phyloP scores from a whole-genome alignment of 2,888 invertebrate species.

The Dicyrtoma fusca region DNA sequence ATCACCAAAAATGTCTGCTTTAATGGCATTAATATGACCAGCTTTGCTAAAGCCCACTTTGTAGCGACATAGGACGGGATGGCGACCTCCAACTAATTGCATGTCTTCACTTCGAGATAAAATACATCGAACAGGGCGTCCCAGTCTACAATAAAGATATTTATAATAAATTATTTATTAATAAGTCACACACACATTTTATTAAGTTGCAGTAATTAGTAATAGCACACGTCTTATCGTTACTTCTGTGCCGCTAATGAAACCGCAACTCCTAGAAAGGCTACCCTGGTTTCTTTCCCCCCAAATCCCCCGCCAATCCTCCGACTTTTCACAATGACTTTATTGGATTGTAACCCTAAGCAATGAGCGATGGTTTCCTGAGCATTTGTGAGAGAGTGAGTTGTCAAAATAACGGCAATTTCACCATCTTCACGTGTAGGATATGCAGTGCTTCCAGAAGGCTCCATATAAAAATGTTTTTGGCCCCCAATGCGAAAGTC shows the following conservation, averaged over 20 bases:
- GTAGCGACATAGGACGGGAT: constrained; percentile 85
- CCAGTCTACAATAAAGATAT: too few species aligned
- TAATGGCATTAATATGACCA: constrained; percentile 75
- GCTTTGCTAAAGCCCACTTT: constrained; percentile 76
- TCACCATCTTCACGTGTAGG: constrained; percentile 77
- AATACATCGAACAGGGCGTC: constrained; percentile 81
- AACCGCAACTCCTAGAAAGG: constrained; percentile 71
- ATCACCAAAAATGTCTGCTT: constrained; percentile 77
- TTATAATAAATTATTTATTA: too few species aligned
- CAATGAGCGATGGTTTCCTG: constrained; percentile 57
- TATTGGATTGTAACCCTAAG: constrained; percentile 60
- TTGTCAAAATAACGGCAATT: constrained; percentile 79
- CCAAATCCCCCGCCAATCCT: constrained; percentile 94
- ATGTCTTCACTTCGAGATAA: constrained; percentile 94
- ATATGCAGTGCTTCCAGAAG: constrained; percentile 64
- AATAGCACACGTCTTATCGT: too few species aligned
- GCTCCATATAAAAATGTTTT: constrained; percentile 96
- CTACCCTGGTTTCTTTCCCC: constrained; percentile 83
- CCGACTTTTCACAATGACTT: constrained; percentile 40
- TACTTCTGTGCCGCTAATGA: constrained; percentile 77
- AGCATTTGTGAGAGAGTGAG: constrained; percentile 71
- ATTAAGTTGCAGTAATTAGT: too few species aligned
- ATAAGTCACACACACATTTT: too few species aligned
- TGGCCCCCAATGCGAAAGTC: constrained; percentile 83
- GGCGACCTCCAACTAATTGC: constrained; percentile 82